phyloP scores from a whole-genome alignment of 92 coral and sea anemone species.

The Porites rus region DNA sequence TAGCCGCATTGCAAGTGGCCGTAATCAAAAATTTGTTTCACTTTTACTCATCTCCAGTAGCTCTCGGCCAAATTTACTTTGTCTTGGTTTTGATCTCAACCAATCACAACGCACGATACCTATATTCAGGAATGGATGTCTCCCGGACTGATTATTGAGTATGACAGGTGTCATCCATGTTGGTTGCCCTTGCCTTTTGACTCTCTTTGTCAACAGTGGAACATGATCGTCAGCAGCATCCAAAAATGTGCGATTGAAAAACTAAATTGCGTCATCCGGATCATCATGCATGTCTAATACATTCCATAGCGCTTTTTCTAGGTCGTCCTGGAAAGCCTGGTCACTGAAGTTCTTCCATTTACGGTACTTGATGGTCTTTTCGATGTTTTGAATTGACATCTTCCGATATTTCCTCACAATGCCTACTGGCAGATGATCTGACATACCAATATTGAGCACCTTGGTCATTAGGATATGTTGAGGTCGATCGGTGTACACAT shows the following conservation, averaged over 20 bases:
- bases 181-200: slow-evolving; percentile 4
- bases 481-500: slow-evolving; percentile 15
- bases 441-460: slow-evolving; percentile 1
- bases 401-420: slow-evolving; percentile 15
- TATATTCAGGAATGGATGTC: too few relatives aligned
- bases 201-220: background rate
- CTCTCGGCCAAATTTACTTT: too few relatives aligned
- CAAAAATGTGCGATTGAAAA: background rate
- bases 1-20: too few relatives aligned
- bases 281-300: background rate
- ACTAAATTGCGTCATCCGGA: background rate
- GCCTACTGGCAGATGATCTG: slow-evolving; percentile 31
- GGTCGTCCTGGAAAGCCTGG: background rate
- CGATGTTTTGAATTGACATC: background rate
- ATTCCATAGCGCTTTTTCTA: background rate
- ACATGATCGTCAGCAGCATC: slow-evolving; percentile 6
- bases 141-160: background rate
- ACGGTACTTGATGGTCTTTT: background rate
- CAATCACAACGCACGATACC: too few relatives aligned
- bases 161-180: slow-evolving; percentile 41
- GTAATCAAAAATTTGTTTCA: too few relatives aligned
- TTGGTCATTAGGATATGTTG: background rate
- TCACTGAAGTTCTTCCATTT: slow-evolving; percentile 6
- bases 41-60: too few relatives aligned
- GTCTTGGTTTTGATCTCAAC: too few relatives aligned